phyloP scores from a whole-genome alignment of 2,797 vertebrate genomes.

The Poecilia wingei region DNA sequence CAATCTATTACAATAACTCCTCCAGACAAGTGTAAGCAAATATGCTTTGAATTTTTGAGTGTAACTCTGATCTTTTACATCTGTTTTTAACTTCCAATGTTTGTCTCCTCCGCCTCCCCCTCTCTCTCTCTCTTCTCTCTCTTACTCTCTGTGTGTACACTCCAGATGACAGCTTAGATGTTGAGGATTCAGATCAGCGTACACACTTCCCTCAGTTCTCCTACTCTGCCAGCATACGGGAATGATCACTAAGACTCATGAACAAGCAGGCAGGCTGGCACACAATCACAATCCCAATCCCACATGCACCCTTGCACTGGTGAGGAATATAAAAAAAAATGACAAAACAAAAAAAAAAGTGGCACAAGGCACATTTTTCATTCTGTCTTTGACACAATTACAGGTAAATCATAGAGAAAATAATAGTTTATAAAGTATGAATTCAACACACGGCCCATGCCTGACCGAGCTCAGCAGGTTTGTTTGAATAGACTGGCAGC shows the following conservation, averaged over 20 bases:
- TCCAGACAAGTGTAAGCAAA: constrained; percentile 91
- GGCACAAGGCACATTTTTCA: constrained; percentile 77
- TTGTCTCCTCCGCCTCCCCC: constrained; percentile 7
- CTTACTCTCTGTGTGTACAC: constrained; percentile 15
- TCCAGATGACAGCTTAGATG: constrained; percentile 89
- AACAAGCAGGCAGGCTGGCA: constrained; percentile 72
- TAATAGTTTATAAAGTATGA: constrained; percentile 53
- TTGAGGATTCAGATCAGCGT: constrained; percentile 87
- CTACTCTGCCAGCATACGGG: constrained; percentile 92
- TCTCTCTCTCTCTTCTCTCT: constrained; percentile 28
- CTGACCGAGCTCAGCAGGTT: constrained; percentile 68
- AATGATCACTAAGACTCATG: constrained; percentile 79
- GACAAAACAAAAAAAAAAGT: constrained; percentile 62
- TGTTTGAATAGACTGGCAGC: constrained; percentile 72
- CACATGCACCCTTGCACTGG: constrained; percentile 71
- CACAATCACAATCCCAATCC: constrained; percentile 67
- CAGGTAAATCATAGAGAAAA: constrained; percentile 49
- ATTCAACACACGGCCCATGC: constrained; percentile 55
- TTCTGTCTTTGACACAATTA: constrained; percentile 53
- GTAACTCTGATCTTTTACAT: background rate
- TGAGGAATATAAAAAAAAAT: constrained; percentile 58
- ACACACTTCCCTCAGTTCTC: constrained; percentile 96
- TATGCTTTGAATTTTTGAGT: background rate
- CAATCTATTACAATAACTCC: constrained; percentile 95
- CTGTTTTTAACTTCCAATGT: constrained; percentile 19